Percentiles rank a stretch among this genome's conserved stretches.
These are phyloP conservation scores for Spilarctia lutea DNA, from an alignment of 2,888 invertebrate genomes.

Conservation along the genomic window DNA sequence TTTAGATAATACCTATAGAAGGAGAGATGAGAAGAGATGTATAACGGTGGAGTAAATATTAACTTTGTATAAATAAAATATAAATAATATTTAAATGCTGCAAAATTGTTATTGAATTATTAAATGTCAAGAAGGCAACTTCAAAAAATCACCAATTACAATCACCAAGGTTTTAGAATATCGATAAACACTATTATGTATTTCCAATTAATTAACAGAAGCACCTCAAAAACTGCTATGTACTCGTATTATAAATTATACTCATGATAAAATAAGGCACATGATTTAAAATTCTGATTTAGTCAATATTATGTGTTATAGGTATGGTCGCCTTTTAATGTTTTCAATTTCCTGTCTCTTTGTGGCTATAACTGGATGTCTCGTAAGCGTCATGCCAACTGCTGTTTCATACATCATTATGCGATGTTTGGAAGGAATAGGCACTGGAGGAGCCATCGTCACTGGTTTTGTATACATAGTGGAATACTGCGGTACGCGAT, in stretches of 20 bases:
- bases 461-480: slow-evolving; percentile 69
- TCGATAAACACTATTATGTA: not conserved
- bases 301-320: slow-evolving; percentile 36
- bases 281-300: not conserved
- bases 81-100: not conserved
- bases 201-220: slow-evolving; percentile 5
- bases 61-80: not conserved
- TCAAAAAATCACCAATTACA: not conserved
- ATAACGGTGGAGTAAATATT: not conserved
- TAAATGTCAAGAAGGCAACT: not conserved
- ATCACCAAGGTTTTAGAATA: not conserved
- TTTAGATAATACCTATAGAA: too few relatives aligned
- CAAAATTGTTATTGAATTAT: not conserved
- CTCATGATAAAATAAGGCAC: not conserved
- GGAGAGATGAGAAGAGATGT: too few relatives aligned
- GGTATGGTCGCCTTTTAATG: slow-evolving; percentile 67
- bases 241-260: not conserved
- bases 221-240: not conserved
- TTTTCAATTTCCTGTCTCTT: slow-evolving; percentile 58
- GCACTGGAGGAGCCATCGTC: slow-evolving; percentile 72
- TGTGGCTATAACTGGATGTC: slow-evolving; percentile 61
- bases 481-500: slow-evolving; percentile 66
- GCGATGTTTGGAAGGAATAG: slow-evolving; percentile 71
- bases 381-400: slow-evolving; percentile 65
- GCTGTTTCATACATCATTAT: slow-evolving; percentile 60